A percentile compares a stretch with the other conserved stretches of the same genome.
Evolutionary conservation across 2,888 invertebrate species (phyloP).

Genomic region (Dioctria rufipes): DNA sequence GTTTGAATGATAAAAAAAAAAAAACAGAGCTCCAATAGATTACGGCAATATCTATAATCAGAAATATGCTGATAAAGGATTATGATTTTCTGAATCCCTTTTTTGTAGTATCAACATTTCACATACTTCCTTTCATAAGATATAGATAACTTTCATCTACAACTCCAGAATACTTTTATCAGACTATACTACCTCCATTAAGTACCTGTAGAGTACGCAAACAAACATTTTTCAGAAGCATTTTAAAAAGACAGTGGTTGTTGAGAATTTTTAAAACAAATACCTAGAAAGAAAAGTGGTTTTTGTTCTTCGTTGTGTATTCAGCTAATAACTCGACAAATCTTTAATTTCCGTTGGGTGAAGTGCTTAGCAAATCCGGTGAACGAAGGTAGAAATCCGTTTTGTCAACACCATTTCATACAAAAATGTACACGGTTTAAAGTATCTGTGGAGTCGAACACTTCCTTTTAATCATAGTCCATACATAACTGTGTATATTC

Average conservation of each 20-base stretch:
- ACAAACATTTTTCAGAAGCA: not conserved
- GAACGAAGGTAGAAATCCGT: constrained; percentile 37
- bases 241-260: not conserved
- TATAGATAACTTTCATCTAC: no score
- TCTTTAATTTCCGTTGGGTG: constrained; percentile 41
- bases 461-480: not conserved
- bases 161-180: no score
- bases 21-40: no score
- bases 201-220: not conserved
- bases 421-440: not conserved
- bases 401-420: constrained; percentile 30
- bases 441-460: not conserved
- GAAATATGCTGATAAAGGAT: no score
- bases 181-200: not conserved
- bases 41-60: no score
- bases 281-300: constrained; percentile 2
- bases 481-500: not conserved
- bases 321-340: constrained; percentile 47
- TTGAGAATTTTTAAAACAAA: constrained; percentile 8
- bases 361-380: constrained; percentile 32
- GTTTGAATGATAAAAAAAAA: no score
- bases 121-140: no score
- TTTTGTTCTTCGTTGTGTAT: constrained; percentile 34
- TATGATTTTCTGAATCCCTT: no score
- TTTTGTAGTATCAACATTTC: no score